Evolutionary conservation across 2,113 vertebrate genomes (phyloP), one percentile per base, ranked within the genome.

Genomic region (Sarotherodon lohbergeri): DNA sequence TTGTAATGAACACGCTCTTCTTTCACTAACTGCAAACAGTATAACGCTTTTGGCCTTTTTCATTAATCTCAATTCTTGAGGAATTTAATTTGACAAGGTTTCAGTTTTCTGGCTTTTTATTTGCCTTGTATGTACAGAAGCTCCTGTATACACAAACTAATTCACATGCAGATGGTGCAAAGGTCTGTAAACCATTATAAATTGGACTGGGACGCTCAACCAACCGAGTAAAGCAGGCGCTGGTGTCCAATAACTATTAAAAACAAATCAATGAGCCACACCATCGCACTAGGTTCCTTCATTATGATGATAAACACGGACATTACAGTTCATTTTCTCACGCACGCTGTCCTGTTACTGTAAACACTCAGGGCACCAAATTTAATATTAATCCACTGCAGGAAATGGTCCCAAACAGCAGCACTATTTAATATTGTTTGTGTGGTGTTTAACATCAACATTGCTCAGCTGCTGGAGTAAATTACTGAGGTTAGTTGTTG

Each of bases 401-500:
- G 73, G 46, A 78, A 78, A 78, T 34, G 29, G 7, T 78, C 73
- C 73, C 46, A 52, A 32, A 78, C 46, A 52, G 17, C 73, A 78
- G 27, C 1, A 13, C 6, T 34, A 9, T 78, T 78, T 52, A 78
- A 52, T 78, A 52, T 52, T 52, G 2, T 78, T 78, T 52, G 48
- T n/a, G 46, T 32, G 46, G 46, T 19, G 10, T n/a, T 50, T 0
- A 52, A 78, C 19, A 78, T 1, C 46, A 78, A 52, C 6, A 78
- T 32, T 52, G 71, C 43, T 48, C 71, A 76, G 43, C 43, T 76
- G 16, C 43, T 78, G 46, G 46, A 29, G 46, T n/a, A 78, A 78
- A 78, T 50, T 32, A 76, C 0, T 2, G 0, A 0, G 2, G 73
- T 0, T 78, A n/a, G 27, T 50, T 50, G 24, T 50, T 78, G 24